Evolutionary conservation across 2,113 vertebrate genomes (phyloP).

Genomic region (Panthera leo): DNA sequence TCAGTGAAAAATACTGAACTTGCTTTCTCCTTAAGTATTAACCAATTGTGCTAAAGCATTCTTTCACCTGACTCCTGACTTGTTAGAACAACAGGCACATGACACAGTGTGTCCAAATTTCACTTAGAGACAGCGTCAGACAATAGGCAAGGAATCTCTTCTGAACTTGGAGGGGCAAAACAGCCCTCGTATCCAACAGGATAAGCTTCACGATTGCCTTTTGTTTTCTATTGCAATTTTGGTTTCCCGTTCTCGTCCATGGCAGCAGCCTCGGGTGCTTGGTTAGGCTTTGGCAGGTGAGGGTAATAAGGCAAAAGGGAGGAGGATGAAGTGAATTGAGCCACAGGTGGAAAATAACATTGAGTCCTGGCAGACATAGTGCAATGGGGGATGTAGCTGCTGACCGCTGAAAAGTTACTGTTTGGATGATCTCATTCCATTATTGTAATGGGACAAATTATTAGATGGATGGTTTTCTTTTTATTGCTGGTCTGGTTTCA

Average conservation of each 20-base stretch:
- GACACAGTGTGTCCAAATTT: background rate
- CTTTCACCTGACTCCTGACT: background rate
- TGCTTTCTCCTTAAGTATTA: background rate
- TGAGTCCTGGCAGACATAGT: background rate
- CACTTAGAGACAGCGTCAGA: background rate
- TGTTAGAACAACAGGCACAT: background rate
- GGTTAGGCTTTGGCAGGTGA: background rate
- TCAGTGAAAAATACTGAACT: background rate
- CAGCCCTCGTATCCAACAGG: background rate
- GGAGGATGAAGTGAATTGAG: background rate
- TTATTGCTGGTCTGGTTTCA: background rate
- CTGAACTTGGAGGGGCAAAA: background rate
- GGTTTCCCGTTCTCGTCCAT: background rate
- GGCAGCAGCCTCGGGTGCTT: rapidly evolving
- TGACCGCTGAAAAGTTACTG: conserved; percentile 32
- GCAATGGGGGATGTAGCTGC: background rate
- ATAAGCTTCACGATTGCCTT: background rate
- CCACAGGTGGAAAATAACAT: background rate
- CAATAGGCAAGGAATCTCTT: background rate
- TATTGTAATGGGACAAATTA: conserved; percentile 37
- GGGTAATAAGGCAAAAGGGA: background rate
- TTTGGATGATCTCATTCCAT: conserved; percentile 55
- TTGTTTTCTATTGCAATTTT: background rate
- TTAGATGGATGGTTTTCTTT: conserved; percentile 48
- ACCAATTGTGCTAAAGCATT: background rate